Conservation (phyloP, 2,797 vertebrate species). For the Hyperoplus lanceolatus region DNA sequence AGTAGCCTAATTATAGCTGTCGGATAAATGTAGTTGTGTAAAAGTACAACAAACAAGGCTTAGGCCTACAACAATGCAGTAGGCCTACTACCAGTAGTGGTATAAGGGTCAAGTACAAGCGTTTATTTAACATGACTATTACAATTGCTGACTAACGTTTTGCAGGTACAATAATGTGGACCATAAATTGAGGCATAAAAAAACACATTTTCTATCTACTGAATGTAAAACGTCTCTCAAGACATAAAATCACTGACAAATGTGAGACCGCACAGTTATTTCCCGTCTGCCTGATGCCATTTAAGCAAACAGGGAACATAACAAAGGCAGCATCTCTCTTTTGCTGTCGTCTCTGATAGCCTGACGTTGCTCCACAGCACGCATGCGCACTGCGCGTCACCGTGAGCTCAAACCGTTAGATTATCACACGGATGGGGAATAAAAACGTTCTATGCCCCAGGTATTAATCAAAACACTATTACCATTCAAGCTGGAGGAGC, state of each 20-base stretch:
- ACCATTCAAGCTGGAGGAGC: background rate
- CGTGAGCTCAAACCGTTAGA: background rate
- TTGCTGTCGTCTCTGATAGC: conserved; percentile 40
- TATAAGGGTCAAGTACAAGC: no score
- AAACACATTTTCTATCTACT: background rate
- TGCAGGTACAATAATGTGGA: no score
- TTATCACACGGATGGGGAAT: background rate
- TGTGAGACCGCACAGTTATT: background rate
- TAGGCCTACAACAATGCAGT: no score
- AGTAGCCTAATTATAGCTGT: no score
- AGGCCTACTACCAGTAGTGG: no score
- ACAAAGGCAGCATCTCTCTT: rapidly evolving
- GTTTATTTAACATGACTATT: background rate
- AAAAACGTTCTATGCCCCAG: background rate
- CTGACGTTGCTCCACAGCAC: background rate
- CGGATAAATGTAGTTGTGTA: background rate
- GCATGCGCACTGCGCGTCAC: conserved; percentile 51
- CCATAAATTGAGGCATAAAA: background rate
- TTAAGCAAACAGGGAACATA: conserved; percentile 26
- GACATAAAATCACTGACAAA: background rate
- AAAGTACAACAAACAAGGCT: background rate
- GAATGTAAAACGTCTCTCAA: background rate
- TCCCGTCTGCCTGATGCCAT: background rate
- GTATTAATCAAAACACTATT: background rate
- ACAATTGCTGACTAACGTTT: background rate